A percentile compares a stretch with the other conserved stretches of the same genome.
phyloP scores from a whole-genome alignment of 2,113 vertebrate genomes.

The Gobiocypris rarus region DNA sequence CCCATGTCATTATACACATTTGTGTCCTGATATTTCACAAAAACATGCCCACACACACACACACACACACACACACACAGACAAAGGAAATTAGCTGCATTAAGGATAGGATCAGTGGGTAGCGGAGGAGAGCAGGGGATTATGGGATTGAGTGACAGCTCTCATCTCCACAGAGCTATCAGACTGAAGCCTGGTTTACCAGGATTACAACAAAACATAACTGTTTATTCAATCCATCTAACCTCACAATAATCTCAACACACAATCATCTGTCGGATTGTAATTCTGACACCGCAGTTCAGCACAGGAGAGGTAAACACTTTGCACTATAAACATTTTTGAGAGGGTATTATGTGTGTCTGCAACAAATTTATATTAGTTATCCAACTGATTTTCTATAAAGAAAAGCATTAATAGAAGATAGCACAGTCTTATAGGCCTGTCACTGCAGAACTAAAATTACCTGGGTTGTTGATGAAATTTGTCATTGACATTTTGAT shows the following conservation, averaged over 20 bases:
- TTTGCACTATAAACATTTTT: background rate
- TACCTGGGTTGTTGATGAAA: background rate
- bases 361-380: background rate
- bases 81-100: conserved; percentile 80
- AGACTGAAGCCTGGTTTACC: conserved; percentile 67
- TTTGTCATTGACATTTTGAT: conserved; percentile 11
- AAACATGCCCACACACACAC: background rate
- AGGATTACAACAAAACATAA: conserved; percentile 73
- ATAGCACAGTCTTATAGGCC: background rate
- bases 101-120: conserved; percentile 80
- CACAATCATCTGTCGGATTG: conserved; percentile 30
- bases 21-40: too few relatives aligned
- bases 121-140: conserved; percentile 76
- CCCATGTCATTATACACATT: too few relatives aligned
- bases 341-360: background rate
- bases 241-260: conserved; percentile 34
- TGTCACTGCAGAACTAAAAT: background rate
- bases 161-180: conserved; percentile 73
- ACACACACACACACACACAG: conserved; percentile 24
- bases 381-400: background rate
- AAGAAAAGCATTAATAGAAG: background rate
- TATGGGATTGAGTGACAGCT: conserved; percentile 78
- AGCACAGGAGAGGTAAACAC: conserved; percentile 19
- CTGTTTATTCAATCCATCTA: conserved; percentile 62
- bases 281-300: conserved; percentile 16